These are phyloP conservation scores for Linyphia triangularis DNA, from an alignment of 2,888 invertebrate species.

Conservation along the genomic window DNA sequence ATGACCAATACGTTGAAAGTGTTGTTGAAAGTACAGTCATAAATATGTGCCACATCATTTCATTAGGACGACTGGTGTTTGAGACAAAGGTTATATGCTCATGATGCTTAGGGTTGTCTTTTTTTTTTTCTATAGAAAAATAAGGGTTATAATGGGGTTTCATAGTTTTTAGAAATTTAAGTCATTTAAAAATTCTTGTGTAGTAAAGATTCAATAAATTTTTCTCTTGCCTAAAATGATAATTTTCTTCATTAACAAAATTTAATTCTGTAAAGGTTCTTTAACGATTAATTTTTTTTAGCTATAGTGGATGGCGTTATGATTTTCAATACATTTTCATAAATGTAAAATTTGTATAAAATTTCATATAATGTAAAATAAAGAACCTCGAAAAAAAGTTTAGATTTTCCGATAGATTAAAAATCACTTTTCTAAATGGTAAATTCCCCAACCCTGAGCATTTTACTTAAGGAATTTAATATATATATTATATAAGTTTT, in stretches of 20 bases:
- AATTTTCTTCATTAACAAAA: background rate
- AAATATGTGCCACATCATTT: slow-evolving; percentile 60
- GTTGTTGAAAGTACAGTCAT: slow-evolving; percentile 73
- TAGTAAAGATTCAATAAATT: background rate
- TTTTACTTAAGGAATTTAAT: slow-evolving; percentile 44
- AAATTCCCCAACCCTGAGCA: slow-evolving; percentile 29
- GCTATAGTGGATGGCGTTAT: background rate
- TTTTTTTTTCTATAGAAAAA: background rate
- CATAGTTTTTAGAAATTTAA: background rate
- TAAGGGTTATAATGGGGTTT: background rate
- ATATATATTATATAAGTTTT: background rate
- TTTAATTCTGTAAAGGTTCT: background rate
- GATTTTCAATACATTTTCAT: background rate
- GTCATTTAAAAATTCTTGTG: background rate
- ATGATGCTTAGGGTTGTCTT: slow-evolving; percentile 51
- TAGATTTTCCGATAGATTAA: background rate
- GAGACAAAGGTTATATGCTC: slow-evolving; percentile 24
- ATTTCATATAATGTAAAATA: background rate
- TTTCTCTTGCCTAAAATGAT: background rate
- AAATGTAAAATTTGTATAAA: background rate
- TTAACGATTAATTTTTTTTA: background rate
- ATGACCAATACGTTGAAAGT: slow-evolving; percentile 73
- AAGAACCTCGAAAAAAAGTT: background rate
- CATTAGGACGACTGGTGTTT: background rate
- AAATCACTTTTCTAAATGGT: slow-evolving; percentile 2